A percentile compares a stretch with the other conserved stretches of the same genome.
These are phyloP conservation scores for Cephus pulcher DNA, from an alignment of 2,888 invertebrate species.

Conservation along the genomic window DNA sequence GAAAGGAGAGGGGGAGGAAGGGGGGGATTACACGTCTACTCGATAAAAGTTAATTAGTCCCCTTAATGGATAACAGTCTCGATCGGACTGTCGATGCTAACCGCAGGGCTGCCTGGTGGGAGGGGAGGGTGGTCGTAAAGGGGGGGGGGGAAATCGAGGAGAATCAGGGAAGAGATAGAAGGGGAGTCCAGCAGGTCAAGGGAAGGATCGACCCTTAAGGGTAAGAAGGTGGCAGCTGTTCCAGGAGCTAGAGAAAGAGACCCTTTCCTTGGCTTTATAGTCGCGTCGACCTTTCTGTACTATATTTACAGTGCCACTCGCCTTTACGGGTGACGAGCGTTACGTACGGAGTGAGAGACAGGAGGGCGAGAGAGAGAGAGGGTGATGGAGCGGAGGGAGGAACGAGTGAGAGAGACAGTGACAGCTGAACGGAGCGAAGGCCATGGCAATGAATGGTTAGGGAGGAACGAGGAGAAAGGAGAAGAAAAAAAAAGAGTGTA, in stretches of 20 bases:
- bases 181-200: not conserved
- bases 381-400: not conserved
- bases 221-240: constrained; percentile 15
- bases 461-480: not conserved
- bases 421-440: constrained; percentile 19
- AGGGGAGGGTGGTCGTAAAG: not conserved
- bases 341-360: not conserved
- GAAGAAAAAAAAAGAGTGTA: not conserved
- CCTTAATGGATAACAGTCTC: not conserved
- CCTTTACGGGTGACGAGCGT: not conserved
- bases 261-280: constrained; percentile 1
- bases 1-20: not conserved
- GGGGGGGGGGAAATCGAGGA: not conserved
- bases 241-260: constrained; percentile 4
- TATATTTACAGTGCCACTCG: constrained; percentile 1
- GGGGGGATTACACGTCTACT: not conserved
- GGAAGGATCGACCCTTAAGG: not conserved
- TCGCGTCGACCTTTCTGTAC: not conserved
- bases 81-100: not conserved
- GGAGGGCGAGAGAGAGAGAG: constrained; percentile 7
- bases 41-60: not conserved
- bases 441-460: not conserved
- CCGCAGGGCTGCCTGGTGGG: not conserved
- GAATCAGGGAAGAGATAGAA: not conserved
- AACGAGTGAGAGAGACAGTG: constrained; percentile 24